Conservation (phyloP, 2,888 invertebrate genomes). For the Congeria kusceri region DNA sequence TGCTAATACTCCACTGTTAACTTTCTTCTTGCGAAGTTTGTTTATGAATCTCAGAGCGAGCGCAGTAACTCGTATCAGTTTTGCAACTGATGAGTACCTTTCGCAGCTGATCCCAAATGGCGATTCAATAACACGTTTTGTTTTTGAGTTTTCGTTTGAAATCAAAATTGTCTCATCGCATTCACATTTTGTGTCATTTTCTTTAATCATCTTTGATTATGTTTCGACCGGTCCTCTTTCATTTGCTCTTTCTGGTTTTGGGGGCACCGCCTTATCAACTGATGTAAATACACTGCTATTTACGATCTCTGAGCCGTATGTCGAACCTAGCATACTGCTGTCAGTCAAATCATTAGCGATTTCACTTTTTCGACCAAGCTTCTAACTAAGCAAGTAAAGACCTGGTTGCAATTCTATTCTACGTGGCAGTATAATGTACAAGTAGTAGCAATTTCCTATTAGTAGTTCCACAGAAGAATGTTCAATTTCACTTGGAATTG, state of each 20-base stretch:
- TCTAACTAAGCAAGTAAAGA: neutral
- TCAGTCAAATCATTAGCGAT: neutral
- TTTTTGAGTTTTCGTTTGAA: too few relatives aligned
- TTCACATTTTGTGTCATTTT: too few relatives aligned
- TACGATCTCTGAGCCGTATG: conserved; percentile 11
- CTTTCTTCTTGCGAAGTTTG: neutral
- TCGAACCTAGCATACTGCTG: conserved; percentile 12
- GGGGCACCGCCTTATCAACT: conserved; percentile 11
- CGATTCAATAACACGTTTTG: neutral
- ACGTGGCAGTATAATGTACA: neutral
- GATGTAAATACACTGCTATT: too few relatives aligned
- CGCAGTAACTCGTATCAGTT: neutral
- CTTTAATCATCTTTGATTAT: neutral
- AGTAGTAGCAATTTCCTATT: neutral
- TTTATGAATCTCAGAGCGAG: neutral
- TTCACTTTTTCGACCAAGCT: neutral
- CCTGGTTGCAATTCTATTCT: conserved; percentile 15
- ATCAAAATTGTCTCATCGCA: too few relatives aligned
- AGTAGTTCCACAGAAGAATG: conserved; percentile 5
- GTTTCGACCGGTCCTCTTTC: neutral
- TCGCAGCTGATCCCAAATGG: neutral
- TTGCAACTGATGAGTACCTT: neutral
- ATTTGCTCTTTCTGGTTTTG: conserved; percentile 17
- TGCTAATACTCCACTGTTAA: neutral
- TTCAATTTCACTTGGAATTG: neutral